Conservation (phyloP, 2,888 invertebrate species). For the Ormyrus nitidulus region DNA sequence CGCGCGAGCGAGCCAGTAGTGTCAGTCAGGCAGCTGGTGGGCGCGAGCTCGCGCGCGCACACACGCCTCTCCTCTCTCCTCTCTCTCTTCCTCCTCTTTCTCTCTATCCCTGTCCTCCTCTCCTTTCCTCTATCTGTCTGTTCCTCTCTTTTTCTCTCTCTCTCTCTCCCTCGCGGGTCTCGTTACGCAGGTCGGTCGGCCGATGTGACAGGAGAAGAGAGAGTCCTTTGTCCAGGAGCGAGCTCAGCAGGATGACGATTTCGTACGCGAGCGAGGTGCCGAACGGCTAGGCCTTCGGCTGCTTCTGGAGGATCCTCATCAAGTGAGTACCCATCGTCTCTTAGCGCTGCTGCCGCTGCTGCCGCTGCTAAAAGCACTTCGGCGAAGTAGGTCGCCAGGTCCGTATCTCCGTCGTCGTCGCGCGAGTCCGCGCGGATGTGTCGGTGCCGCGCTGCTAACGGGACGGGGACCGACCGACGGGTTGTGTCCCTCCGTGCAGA, state of each 20-base stretch:
- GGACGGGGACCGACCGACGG: background rate
- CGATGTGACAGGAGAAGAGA: slow-evolving; percentile 42
- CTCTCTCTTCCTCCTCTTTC: too few species aligned
- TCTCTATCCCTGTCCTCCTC: too few species aligned
- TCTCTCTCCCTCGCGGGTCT: too few species aligned
- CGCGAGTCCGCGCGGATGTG: background rate
- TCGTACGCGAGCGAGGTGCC: slow-evolving; percentile 94
- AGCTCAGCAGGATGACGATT: slow-evolving; percentile 83
- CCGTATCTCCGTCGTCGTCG: background rate
- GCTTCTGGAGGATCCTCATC: slow-evolving; percentile 92
- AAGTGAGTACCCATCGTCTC: slow-evolving; percentile 81
- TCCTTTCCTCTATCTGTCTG: too few species aligned
- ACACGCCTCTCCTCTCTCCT: slow-evolving; percentile 12
- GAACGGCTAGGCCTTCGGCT: slow-evolving; percentile 94
- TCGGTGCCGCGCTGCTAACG: background rate
- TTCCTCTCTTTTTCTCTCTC: too few species aligned
- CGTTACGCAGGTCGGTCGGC: background rate
- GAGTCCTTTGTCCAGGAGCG: slow-evolving; percentile 45
- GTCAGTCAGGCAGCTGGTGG: slow-evolving; percentile 66
- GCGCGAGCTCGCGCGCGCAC: slow-evolving; percentile 64
- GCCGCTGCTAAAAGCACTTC: background rate
- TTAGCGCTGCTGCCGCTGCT: background rate
- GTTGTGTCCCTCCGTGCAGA: background rate
- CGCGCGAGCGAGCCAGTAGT: slow-evolving; percentile 55
- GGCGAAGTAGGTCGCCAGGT: slow-evolving; percentile 29